Base-by-base conservation (phyloP, 2,113 vertebrate species). In the Heterochromis multidens region DNA sequence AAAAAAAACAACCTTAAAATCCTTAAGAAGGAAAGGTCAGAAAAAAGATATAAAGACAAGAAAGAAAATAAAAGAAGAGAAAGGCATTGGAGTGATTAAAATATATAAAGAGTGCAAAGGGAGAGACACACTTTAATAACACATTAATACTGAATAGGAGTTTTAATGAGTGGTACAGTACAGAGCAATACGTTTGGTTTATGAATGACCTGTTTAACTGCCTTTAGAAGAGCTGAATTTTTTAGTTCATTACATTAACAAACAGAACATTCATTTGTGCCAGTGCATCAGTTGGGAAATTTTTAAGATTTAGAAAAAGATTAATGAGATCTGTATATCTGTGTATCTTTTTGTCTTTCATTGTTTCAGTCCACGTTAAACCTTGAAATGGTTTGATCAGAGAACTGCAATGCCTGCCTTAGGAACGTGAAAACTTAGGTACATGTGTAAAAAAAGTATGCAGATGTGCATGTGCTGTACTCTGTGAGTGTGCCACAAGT, bases 151-250 rank as follows among this genome's bases (percentile, higher is more conserved):
- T 62, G 29, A 78, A 31, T 54, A 58, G 29, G 29, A 86, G 2
- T 80, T 61, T 67, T 77, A 63, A 83, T 83, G 63, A 83, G 65
- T 37, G 49, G 46, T 63, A 77, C 31, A 14, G 31, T 13, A 40
- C n/a, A n/a, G 27, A 82, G 46, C 40, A 23, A 49, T 5, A 21
- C 10, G 27, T 54, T 65, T 74, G 29, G 35, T 56, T 85, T 72
- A 65, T 87, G 84, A 83, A 90, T 83, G 80, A 83, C 40, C 40
- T 60, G 11, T 76, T 72, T 60, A 81, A 57, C 46, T 29, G 60
- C 5, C 79, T 78, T 23, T 31, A 59, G 17, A 60, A 54, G 19
- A 63, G 23, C 35, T 25, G 54, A 77, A 63, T 67, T 82, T 23
- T 33, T 52, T 40, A 40, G 37, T 5, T 80, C 5, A 52, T 58